Base-by-base conservation (phyloP, 2,888 invertebrate species). In the Diaprepes abbreviatus region DNA sequence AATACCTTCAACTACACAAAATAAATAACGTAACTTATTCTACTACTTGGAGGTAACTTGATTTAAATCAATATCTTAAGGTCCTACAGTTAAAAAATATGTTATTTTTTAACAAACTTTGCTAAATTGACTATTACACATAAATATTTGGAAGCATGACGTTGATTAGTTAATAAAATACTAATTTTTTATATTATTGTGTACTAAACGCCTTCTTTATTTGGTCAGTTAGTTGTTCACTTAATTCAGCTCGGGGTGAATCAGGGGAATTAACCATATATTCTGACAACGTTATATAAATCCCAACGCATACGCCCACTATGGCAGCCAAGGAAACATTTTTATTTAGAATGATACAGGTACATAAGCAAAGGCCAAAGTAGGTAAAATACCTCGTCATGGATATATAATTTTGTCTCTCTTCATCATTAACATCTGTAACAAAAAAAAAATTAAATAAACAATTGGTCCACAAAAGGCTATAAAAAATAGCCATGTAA, bases 251-350 rank as follows among this genome's bases (percentile, higher is more conserved):
- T 71, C 80, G 80, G 31, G 81, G 79, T 31, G 76, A 76, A 19
- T 79, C 79, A 38, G 79, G 76, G 24, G 80, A 73, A 66, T 80
- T 82, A 81, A 85, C 85, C 80, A 93, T 91, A 81, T 95, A 96
- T 82, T 96, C 96, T 0, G 96, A 94, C 5, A 92, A 89, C 0
- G 93, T 88, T 76, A 96, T 95, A 82, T 96, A 96, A 28, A 92
- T 81, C 19, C 92, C 90, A 14, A 96, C 95, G 75, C 91, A 87
- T 0, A 93, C 85, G 1, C 95, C 96, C 57, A 96, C 91, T 52
- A 93, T 81, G 63, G 92, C 90, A 7, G 95, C 95, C 38, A 93
- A 85, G 33, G 89, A 86, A 0, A 91, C 88, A 65, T 93, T 95
- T 78, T 91, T 91, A 75, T 95, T 93, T 58, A 96, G 90, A 77